Evolutionary conservation across 1,140 invertebrate species (phyloP).

Genomic region (Ganaspis sp.): DNA sequence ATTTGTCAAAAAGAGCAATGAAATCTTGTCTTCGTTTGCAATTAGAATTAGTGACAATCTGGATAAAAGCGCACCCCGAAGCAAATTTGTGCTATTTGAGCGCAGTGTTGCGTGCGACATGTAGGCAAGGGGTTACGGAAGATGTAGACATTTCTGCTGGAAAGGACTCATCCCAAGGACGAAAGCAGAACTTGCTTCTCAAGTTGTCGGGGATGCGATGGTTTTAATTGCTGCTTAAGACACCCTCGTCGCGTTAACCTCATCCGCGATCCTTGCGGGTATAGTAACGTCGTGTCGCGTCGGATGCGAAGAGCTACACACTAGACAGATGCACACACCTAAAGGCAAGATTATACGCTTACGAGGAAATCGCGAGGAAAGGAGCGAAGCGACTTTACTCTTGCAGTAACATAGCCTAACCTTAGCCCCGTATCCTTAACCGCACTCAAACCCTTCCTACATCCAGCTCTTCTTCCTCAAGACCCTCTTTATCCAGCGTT

Average conservation of each 20-base stretch:
- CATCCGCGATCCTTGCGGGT: conserved; percentile 36
- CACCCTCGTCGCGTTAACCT: conserved; percentile 61
- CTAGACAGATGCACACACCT: background rate
- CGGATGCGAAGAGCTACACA: background rate
- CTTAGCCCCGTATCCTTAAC: conserved; percentile 18
- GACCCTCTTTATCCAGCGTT: conserved; percentile 40
- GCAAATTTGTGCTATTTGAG: conserved; percentile 15
- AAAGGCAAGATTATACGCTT: background rate
- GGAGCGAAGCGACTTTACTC: conserved; percentile 12
- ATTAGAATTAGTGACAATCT: background rate
- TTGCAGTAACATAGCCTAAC: background rate
- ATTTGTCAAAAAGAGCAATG: no score
- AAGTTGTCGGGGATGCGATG: conserved; percentile 61
- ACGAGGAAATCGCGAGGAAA: conserved; percentile 23
- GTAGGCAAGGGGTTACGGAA: conserved; percentile 46
- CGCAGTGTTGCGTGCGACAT: conserved; percentile 37
- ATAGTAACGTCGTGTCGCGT: conserved; percentile 19
- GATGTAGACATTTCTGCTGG: conserved; percentile 48
- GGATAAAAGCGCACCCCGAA: background rate
- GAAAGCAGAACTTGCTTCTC: conserved; percentile 59
- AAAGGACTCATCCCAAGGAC: conserved; percentile 31
- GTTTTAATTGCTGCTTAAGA: conserved; percentile 70
- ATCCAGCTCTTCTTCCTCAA: conserved; percentile 7
- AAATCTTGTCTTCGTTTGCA: background rate
- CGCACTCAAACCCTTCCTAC: background rate